phyloP scores from a whole-genome alignment of 2,888 invertebrate species.

The Hedychridium roseum region DNA sequence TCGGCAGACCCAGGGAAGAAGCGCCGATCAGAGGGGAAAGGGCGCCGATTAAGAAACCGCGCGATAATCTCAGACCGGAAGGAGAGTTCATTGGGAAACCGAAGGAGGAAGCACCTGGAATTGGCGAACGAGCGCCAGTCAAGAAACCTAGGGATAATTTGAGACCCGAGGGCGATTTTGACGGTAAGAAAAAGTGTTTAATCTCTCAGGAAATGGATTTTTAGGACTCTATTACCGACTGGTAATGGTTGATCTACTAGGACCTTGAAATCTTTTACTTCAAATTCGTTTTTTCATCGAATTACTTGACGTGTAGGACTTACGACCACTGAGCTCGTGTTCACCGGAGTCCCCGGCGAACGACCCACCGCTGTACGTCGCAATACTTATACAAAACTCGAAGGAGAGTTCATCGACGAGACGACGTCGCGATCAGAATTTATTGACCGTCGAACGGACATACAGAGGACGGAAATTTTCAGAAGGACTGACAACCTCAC shows the following conservation, averaged over 20 bases:
- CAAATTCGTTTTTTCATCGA: background rate
- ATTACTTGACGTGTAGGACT: slow-evolving; percentile 66
- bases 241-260: slow-evolving; percentile 65
- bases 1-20: slow-evolving; percentile 57
- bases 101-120: slow-evolving; percentile 40
- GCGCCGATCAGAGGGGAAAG: slow-evolving; percentile 56
- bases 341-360: slow-evolving; percentile 73
- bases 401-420: slow-evolving; percentile 76
- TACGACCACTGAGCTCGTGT: slow-evolving; percentile 75
- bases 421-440: slow-evolving; percentile 75
- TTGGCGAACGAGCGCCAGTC: slow-evolving; percentile 59
- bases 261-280: slow-evolving; percentile 14
- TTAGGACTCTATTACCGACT: slow-evolving; percentile 62
- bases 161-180: slow-evolving; percentile 69
- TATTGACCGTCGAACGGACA: slow-evolving; percentile 69
- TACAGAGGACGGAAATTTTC: slow-evolving; percentile 70
- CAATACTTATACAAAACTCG: slow-evolving; percentile 81
- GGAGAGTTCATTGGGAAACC: slow-evolving; percentile 64
- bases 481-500: slow-evolving; percentile 73
- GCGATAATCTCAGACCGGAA: slow-evolving; percentile 65
- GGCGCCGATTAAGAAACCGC: slow-evolving; percentile 56
- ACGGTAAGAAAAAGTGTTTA: slow-evolving; percentile 62
- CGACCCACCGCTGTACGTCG: slow-evolving; percentile 73
- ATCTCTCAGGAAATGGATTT: slow-evolving; percentile 53
- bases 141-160: slow-evolving; percentile 67